Evolutionary conservation across 1,140 invertebrate genomes (phyloP).

Genomic region (Caerostris extrusa): DNA sequence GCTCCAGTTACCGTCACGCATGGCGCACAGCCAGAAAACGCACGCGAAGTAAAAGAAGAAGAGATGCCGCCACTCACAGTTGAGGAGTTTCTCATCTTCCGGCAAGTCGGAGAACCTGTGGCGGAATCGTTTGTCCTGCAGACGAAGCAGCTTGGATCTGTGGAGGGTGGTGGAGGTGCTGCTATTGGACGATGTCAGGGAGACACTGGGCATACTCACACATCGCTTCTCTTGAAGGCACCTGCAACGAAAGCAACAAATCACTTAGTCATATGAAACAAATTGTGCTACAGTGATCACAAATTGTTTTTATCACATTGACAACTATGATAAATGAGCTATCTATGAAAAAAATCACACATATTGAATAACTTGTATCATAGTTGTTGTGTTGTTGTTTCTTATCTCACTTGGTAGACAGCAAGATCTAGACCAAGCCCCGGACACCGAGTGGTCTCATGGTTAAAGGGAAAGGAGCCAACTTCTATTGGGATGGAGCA

Average conservation of each 20-base stretch:
- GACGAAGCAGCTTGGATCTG: slow-evolving; percentile 59
- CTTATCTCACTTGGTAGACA: no score
- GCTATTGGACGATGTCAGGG: slow-evolving; percentile 21
- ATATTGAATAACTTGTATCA: no score
- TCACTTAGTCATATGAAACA: not conserved
- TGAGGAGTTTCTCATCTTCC: slow-evolving; percentile 88
- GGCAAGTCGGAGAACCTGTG: slow-evolving; percentile 87
- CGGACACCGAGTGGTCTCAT: no score
- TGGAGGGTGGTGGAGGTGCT: not conserved
- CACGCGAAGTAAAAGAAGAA: not conserved
- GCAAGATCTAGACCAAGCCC: no score
- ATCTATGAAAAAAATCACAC: no score
- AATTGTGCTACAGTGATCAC: no score
- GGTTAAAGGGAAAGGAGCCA: no score
- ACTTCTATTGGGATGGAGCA: no score
- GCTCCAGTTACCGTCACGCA: not conserved
- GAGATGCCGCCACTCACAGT: slow-evolving; percentile 85
- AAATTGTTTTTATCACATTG: no score
- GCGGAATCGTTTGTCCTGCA: slow-evolving; percentile 83
- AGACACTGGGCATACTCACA: slow-evolving; percentile 77
- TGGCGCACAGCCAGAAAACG: not conserved
- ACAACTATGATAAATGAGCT: no score
- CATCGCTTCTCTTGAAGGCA: slow-evolving; percentile 73
- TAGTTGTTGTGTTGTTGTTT: no score
- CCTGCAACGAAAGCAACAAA: slow-evolving; percentile 13